Conservation (phyloP, 2,113 vertebrate species). For the Pangasianodon hypophthalmus region DNA sequence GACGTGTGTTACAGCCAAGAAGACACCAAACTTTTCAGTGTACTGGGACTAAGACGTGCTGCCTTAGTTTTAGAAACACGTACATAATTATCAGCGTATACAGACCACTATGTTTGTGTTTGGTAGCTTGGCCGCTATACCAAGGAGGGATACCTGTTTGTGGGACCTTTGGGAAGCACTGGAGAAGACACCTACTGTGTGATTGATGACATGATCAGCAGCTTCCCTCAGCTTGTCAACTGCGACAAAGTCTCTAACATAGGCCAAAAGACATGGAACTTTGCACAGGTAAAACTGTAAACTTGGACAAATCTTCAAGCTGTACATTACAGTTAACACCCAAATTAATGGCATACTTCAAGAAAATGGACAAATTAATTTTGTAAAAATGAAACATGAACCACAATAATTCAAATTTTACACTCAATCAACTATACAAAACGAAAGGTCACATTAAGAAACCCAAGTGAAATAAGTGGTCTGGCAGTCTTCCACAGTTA, state of each 20-base stretch:
- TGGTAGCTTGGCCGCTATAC: constrained; percentile 89
- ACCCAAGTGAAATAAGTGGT: background rate
- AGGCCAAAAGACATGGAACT: constrained; percentile 89
- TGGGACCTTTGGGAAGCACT: constrained; percentile 91
- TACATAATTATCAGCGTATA: background rate
- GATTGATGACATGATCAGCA: constrained; percentile 84
- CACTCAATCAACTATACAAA: background rate
- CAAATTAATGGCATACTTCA: background rate
- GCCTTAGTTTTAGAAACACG: background rate
- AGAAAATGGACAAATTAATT: background rate
- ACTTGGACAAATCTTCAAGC: background rate
- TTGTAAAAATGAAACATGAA: background rate
- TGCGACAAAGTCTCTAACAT: constrained; percentile 88
- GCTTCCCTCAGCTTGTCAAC: constrained; percentile 87
- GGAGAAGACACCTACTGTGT: constrained; percentile 90
- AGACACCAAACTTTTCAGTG: background rate
- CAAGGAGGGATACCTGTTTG: constrained; percentile 87
- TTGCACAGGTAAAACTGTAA: constrained; percentile 84
- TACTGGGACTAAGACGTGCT: background rate
- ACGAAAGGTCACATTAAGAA: background rate
- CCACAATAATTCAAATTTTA: background rate
- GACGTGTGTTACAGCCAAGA: background rate
- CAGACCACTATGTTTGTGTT: constrained; percentile 19
- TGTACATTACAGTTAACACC: background rate
- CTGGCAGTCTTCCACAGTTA: background rate